These are phyloP conservation scores for Drosophila auraria DNA, from an alignment of 1,140 invertebrate genomes.

Conservation along the genomic window DNA sequence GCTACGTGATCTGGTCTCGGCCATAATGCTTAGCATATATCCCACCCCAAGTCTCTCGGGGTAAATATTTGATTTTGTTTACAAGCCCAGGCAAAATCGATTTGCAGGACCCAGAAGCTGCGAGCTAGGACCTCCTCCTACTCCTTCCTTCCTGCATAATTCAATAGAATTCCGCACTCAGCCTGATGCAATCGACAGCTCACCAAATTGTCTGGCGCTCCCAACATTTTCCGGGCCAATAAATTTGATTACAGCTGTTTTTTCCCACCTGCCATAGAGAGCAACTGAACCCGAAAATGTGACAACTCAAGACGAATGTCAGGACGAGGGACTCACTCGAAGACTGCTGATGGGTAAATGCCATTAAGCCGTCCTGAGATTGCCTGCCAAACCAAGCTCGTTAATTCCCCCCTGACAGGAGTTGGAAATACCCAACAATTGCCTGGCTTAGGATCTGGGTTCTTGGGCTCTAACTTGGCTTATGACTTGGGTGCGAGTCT, in stretches of 20 bases:
- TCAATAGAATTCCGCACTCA: conserved; percentile 61
- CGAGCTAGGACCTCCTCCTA: conserved; percentile 7
- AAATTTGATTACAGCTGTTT: conserved; percentile 64
- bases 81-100: conserved; percentile 31
- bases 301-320: conserved; percentile 40
- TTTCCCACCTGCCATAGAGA: conserved; percentile 41
- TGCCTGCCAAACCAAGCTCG: conserved; percentile 34
- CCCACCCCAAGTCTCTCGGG: not conserved
- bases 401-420: conserved; percentile 40
- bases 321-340: conserved; percentile 4
- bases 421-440: conserved; percentile 7
- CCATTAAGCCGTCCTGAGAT: conserved; percentile 34
- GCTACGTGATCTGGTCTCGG: conserved; percentile 27
- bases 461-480: conserved; percentile 13
- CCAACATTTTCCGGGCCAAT: conserved; percentile 72
- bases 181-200: conserved; percentile 75
- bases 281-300: conserved; percentile 59
- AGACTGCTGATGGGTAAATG: conserved; percentile 27
- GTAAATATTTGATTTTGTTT: conserved; percentile 50
- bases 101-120: conserved; percentile 7
- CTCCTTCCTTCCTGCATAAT: conserved; percentile 54
- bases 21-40: conserved; percentile 29
- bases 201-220: conserved; percentile 55
- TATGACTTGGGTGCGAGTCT: not conserved
- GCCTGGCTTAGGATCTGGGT: not conserved